Conservation (phyloP, 2,888 invertebrate genomes). For the Eupithecia subumbrata region DNA sequence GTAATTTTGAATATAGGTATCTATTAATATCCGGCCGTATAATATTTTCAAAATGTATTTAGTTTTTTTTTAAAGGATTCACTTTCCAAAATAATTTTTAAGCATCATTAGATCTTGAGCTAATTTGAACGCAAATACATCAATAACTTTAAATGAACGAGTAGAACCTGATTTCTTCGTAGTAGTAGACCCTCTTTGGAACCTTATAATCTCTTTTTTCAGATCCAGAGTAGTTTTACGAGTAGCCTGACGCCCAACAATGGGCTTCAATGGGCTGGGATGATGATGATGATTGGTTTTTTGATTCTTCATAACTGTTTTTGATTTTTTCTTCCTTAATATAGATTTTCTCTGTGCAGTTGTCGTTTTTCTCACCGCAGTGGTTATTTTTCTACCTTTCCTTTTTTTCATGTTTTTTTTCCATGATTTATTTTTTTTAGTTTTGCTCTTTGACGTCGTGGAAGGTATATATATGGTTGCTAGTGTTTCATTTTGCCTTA, state of each 20-base stretch:
- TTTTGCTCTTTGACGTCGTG: not conserved
- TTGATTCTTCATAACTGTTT: not conserved
- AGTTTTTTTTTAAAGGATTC: too few species aligned
- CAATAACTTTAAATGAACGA: not conserved
- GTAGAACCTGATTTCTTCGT: too few species aligned
- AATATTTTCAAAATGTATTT: too few species aligned
- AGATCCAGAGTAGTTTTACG: not conserved
- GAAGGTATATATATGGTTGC: not conserved
- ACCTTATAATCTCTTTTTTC: not conserved
- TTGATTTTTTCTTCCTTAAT: not conserved
- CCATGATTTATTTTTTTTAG: not conserved
- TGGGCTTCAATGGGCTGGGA: not conserved
- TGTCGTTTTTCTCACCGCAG: not conserved
- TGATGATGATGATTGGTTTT: not conserved
- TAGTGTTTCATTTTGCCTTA: not conserved
- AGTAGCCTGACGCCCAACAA: not conserved
- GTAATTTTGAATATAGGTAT: too few species aligned
- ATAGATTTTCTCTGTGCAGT: not conserved
- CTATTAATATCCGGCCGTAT: too few species aligned
- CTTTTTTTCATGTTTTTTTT: not conserved
- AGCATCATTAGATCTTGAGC: not conserved
- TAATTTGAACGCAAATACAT: not conserved
- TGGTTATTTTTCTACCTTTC: not conserved
- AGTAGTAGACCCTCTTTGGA: rapidly evolving
- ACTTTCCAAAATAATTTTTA: too few species aligned